Percentiles rank a stretch among this genome's conserved stretches.
phyloP scores from a whole-genome alignment of 2,113 vertebrate genomes.

The Malurus elegans region DNA sequence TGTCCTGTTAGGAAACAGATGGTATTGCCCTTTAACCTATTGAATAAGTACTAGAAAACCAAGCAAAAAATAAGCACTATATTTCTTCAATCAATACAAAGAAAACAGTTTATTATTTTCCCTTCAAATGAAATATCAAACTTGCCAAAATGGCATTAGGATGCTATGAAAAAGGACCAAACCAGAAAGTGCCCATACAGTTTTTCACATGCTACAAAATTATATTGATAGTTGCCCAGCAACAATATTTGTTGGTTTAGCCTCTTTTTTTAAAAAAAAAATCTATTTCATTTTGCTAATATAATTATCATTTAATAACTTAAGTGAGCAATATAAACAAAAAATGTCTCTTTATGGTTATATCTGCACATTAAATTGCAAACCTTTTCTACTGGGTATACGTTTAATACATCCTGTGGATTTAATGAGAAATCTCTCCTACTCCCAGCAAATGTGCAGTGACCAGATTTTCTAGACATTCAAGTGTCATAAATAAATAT shows the following conservation, averaged over 20 bases:
- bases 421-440: neutral
- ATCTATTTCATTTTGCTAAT: neutral
- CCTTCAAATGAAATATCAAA: constrained; percentile 76
- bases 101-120: constrained; percentile 75
- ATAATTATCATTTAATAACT: neutral
- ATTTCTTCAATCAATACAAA: constrained; percentile 81
- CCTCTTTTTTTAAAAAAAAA: neutral
- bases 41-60: constrained; percentile 77
- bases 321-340: neutral
- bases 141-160: constrained; percentile 59
- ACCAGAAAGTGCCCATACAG: constrained; percentile 21
- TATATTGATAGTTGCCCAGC: neutral
- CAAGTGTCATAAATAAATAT: neutral
- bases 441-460: neutral
- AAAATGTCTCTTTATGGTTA: neutral
- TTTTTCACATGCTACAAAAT: constrained; percentile 39
- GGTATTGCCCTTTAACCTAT: constrained; percentile 79
- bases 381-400: neutral
- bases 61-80: constrained; percentile 78
- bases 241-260: neutral
- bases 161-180: constrained; percentile 45
- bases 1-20: constrained; percentile 84
- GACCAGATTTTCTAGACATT: neutral
- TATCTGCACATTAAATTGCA: neutral
- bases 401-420: neutral